A percentile compares a stretch with the other conserved stretches of the same genome.
Evolutionary conservation across 2,888 invertebrate species (phyloP).

Genomic region (Zonitis immaculata): DNA sequence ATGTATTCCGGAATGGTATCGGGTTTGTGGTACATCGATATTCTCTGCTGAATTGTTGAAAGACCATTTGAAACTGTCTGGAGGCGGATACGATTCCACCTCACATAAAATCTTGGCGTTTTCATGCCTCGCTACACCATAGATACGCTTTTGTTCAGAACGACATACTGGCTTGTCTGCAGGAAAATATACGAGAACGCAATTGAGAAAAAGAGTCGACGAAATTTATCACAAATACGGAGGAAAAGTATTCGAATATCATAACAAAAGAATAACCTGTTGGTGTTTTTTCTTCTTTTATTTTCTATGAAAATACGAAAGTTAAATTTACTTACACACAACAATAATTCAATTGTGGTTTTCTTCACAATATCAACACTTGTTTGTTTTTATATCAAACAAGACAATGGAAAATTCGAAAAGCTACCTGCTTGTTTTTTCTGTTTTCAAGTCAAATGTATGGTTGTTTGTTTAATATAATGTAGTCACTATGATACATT

Average conservation of each 20-base stretch:
- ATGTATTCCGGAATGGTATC: constrained; percentile 55
- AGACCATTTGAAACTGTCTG: constrained; percentile 80
- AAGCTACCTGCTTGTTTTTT: too few relatives aligned
- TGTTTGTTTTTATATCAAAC: neutral
- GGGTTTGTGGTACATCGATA: constrained; percentile 66
- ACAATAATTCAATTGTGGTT: neutral
- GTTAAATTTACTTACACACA: neutral
- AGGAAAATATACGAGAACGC: constrained; percentile 17
- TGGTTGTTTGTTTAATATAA: too few relatives aligned
- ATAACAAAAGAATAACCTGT: too few relatives aligned
- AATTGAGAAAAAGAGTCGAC: neutral
- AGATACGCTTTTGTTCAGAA: constrained; percentile 68
- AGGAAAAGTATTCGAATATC: too few relatives aligned
- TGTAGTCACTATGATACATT: too few relatives aligned
- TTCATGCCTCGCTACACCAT: constrained; percentile 79
- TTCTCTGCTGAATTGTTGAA: constrained; percentile 85
- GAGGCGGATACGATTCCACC: constrained; percentile 80
- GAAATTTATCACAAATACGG: neutral
- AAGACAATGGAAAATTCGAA: neutral
- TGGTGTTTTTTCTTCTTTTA: too few relatives aligned
- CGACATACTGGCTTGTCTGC: constrained; percentile 81
- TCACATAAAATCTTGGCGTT: constrained; percentile 74
- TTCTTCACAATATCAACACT: neutral
- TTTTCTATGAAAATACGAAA: neutral
- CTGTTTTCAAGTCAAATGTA: too few relatives aligned